Evolutionary conservation across 2,888 invertebrate genomes (phyloP), one percentile per base, ranked within the genome.

Genomic region (Xestia rhomboidea): DNA sequence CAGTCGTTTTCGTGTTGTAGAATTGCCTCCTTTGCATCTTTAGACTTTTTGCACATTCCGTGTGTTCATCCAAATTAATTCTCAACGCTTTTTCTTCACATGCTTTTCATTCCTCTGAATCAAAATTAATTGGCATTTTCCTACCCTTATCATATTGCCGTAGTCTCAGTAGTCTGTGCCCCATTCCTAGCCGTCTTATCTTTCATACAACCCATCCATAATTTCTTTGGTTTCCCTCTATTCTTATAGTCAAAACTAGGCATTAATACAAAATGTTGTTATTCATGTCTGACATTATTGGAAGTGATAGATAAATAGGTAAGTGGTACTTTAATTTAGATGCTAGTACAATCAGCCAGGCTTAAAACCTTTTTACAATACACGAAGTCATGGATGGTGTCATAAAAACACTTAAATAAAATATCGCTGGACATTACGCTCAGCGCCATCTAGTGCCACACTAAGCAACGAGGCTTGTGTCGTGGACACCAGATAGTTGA

Each of bases 261-360:
- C 67, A 71, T 83, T 81, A 81, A 81, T 83, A 49, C 62, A 57
- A 71, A 66, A 77, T 80, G 30, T 81, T 81, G 21, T 81, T 81
- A 81, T 81, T 78, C 78, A 81, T 81, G 80, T 81, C 80, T 81
- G 83, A 71, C 67, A 81, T 77, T 77, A 60, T 68, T 68, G 80
- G 83, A 68, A 81, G 83, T 78, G 78, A 78, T 81, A 81, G 80
- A 81, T 34, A 57, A 83, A 49, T 81, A 83, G 80, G 80, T 81
- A 81, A 81, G 80, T 81, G 80, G 18, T 76, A 83, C 27, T 82
- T 76, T 76, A 34, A 81, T 64, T 68, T 68, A 49, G 41, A 63
- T 64, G 27, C 49, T 66, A 73, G 24, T 44, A 60, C 27, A 15
- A 2, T n/a, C 4, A 7, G n/a, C 4, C 0, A 24, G 15, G 27